Evolutionary conservation across 2,888 invertebrate genomes (phyloP), one percentile per base, ranked within the genome.

Genomic region (Phanerotoma sp.): DNA sequence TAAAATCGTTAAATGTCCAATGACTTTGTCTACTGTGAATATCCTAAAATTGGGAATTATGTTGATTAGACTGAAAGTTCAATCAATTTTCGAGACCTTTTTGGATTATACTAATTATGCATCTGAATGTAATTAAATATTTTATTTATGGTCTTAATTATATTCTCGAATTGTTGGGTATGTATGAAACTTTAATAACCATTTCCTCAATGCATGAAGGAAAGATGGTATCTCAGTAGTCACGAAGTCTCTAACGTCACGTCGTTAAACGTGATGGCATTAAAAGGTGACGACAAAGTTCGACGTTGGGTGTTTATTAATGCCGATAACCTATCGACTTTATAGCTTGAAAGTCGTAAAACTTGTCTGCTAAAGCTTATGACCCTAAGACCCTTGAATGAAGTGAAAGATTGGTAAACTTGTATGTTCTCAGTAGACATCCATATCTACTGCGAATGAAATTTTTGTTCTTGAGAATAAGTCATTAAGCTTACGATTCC

Each of bases 251-350:
- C 42, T 21, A n/a, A 25, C 53, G 40, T 56, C 47, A 45, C 48
- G 52, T 57, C 59, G 59, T 57, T 61, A 58, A 63, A 57, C 52
- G 44, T 54, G 60, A 54, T 46, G 22, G 38, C 47, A 57, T 53
- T 62, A 56, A 65, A 60, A 56, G 46, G 45, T 48, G 56, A 49
- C 58, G 57, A 61, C 51, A 54, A 62, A 59, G 56, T 63, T 63
- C 46, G 50, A 60, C 52, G 60, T 51, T 58, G 38, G 52, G 55
- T 57, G 60, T 63, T 66, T 65, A 64, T 66, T 61, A 64, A 66
- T 59, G 59, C 30, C 58, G 58, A 66, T 61, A 63, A 60, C 59
- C 57, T 53, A 58, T 57, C 56, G 46, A 16, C 40, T 37, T 38
- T 21, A 20, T 44, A 25, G 25, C 47, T 54, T 38, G 21, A 37